Base-by-base conservation (phyloP, 2,797 vertebrate genomes). In the Yasuhikotakia modesta region DNA sequence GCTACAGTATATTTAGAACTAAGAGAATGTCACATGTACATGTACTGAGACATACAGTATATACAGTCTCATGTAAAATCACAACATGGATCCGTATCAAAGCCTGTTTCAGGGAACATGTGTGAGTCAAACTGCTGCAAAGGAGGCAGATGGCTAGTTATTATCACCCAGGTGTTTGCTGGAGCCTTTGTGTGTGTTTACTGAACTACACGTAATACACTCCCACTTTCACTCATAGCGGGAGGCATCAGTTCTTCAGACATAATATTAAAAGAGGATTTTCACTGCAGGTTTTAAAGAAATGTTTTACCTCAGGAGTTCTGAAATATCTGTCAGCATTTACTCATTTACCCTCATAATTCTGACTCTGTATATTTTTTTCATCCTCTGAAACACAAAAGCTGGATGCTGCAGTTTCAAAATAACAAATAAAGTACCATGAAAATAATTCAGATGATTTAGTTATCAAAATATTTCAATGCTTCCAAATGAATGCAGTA, bases 121-220 rank as follows among this genome's bases (percentile, higher is more conserved):
- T 50, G 52, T 63, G 79, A 70, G 39, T 52, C 4, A 27, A 43
- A 39, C n/a, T 61, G 17, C 39, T 67, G 46, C 68, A 73, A 64
- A 66, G 53, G 50, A 67, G 74, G 32, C 67, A 76, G 74, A 81
- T 77, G 69, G 63, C 64, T 32, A 2, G 27, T 46, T 66, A 39
- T 55, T 58, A 14, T 35, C 64, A 67, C 61, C 53, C 66, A 58
- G 24, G 45, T 57, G 74, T n/a, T 8, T 4, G 3, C 27, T 22
- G 46, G 67, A 43, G 72, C n/a, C n/a, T n/a, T n/a, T n/a, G n/a
- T n/a, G n/a, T n/a, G n/a, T n/a, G 65, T 64, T 55, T 71, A 71
- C 48, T 19, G 12, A 65, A 8, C 17, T n/a, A 32, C 5, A 17
- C 7, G 32, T 30, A 24, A 55, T 48, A 46, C 61, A 55, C 32